A percentile compares a stretch with the other conserved stretches of the same genome.
Conservation (phyloP, 2,797 vertebrate species). For the Argentina silus region DNA sequence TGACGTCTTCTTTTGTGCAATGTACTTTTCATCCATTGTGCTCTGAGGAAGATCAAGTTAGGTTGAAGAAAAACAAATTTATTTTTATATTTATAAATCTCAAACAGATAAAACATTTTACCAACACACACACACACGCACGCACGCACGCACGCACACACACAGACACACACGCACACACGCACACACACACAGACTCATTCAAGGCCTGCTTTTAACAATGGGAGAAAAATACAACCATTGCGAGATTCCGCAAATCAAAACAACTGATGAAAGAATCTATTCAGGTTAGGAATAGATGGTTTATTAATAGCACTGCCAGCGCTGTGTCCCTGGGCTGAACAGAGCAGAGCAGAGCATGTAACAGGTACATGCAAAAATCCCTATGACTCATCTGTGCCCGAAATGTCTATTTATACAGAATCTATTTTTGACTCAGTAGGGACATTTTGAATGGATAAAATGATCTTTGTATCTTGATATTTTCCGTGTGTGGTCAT, state of each 20-base stretch:
- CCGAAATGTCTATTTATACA: constrained; percentile 25
- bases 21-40: too few species aligned
- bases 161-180: not conserved
- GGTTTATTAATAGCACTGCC: too few species aligned
- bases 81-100: too few species aligned
- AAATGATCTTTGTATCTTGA: too few species aligned
- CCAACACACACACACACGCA: not conserved
- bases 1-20: too few species aligned
- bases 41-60: too few species aligned
- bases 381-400: constrained; percentile 51
- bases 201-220: not conserved
- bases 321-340: not conserved
- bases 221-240: not conserved
- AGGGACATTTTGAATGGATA: too few species aligned
- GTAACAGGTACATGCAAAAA: constrained; percentile 43
- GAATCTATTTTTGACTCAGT: constrained; percentile 37
- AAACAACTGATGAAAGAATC: too few species aligned
- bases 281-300: too few species aligned
- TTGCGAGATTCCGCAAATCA: too few species aligned
- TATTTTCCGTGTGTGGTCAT: too few species aligned
- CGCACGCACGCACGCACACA: not conserved
- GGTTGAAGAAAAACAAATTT: too few species aligned
- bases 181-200: constrained; percentile 6
- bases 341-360: constrained; percentile 46
- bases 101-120: not conserved